phyloP scores from a whole-genome alignment of 2,113 vertebrate genomes.

The Struthio camelus region DNA sequence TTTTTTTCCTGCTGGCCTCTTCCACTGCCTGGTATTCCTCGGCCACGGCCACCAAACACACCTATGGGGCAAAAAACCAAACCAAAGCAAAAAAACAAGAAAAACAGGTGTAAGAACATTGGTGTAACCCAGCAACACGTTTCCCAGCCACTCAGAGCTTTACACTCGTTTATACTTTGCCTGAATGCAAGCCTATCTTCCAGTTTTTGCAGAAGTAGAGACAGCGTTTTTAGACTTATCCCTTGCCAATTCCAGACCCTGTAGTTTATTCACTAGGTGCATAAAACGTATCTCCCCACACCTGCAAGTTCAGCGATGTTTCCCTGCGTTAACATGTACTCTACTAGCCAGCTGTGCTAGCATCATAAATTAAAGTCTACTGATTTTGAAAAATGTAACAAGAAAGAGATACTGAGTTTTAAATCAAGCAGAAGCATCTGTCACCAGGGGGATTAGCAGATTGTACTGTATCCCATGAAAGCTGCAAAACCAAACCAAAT shows the following conservation, averaged over 20 bases:
- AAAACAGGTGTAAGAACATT: background rate
- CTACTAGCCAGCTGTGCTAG: background rate
- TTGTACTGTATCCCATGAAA: fast-evolving
- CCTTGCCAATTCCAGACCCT: background rate
- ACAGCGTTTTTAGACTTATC: fast-evolving
- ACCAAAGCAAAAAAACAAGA: background rate
- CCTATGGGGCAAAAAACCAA: slow-evolving; percentile 67
- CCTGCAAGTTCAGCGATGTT: fast-evolving
- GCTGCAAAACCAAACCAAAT: background rate
- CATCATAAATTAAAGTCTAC: background rate
- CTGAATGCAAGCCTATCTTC: fast-evolving
- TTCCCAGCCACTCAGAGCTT: fast-evolving
- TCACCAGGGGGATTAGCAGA: background rate
- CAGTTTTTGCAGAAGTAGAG: background rate
- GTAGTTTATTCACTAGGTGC: background rate
- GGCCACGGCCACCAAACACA: slow-evolving; percentile 89
- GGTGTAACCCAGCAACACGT: fast-evolving
- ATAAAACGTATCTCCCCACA: fast-evolving
- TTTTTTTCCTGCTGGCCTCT: slow-evolving; percentile 93
- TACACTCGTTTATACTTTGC: fast-evolving
- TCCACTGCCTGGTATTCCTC: slow-evolving; percentile 81
- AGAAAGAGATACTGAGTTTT: fast-evolving
- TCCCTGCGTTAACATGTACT: fast-evolving
- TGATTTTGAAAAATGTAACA: background rate
- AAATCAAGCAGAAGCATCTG: background rate